These are phyloP conservation scores for Ganaspis brasiliensis DNA, from an alignment of 2,888 invertebrate genomes.

Conservation along the genomic window DNA sequence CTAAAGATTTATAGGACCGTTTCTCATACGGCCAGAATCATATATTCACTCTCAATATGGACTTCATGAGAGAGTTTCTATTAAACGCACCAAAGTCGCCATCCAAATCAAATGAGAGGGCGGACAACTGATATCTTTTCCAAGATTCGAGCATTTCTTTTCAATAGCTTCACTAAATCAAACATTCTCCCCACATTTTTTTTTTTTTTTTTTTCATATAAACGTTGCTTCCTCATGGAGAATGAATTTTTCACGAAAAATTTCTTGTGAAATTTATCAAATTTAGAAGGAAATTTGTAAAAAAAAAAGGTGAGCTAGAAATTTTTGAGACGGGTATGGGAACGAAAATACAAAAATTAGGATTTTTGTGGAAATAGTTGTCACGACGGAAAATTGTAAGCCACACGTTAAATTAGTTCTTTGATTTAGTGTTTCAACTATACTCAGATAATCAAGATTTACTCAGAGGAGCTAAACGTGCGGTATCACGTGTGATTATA, in stretches of 20 bases:
- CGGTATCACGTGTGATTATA: conserved; percentile 28
- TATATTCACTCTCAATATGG: conserved; percentile 60
- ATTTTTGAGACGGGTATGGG: no score
- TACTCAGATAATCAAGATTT: conserved; percentile 18
- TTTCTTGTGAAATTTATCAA: no score
- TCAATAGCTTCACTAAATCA: conserved; percentile 29
- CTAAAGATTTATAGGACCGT: conserved; percentile 73
- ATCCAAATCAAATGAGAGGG: conserved; percentile 30
- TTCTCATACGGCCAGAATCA: conserved; percentile 71
- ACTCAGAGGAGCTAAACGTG: conserved; percentile 15
- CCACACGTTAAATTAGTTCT: neutral
- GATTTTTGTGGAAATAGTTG: no score
- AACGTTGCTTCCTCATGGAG: neutral
- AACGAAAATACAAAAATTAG: no score
- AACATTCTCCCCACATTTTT: neutral
- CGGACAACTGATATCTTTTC: conserved; percentile 22
- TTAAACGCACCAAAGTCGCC: conserved; percentile 24
- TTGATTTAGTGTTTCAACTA: conserved; percentile 16
- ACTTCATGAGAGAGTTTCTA: conserved; percentile 34
- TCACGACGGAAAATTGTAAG: neutral
- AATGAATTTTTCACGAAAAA: no score
- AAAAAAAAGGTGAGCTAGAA: no score
- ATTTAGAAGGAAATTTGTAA: no score
- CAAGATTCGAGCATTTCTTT: conserved; percentile 28
- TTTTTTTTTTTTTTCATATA: neutral